phyloP scores from a whole-genome alignment of 2,113 vertebrate genomes.

The Rhea americana region DNA sequence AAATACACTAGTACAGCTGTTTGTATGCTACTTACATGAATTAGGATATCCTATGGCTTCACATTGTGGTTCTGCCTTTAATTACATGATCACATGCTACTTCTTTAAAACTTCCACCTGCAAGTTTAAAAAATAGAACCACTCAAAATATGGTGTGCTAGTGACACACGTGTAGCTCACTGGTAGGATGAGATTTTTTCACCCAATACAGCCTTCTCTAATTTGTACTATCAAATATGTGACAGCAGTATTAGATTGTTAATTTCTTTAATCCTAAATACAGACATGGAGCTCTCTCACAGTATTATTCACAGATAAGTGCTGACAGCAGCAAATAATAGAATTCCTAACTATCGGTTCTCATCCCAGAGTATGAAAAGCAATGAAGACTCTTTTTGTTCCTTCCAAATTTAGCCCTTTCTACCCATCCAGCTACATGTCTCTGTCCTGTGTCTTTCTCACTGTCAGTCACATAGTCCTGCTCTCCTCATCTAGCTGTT shows the following conservation, averaged over 20 bases:
- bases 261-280: neutral
- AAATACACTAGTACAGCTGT: fast-evolving
- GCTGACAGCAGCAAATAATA: neutral
- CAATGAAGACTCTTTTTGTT: neutral
- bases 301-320: neutral
- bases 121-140: neutral
- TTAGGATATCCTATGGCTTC: neutral
- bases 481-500: neutral
- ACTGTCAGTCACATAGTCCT: neutral
- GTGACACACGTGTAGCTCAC: neutral
- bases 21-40: neutral
- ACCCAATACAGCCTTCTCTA: neutral
- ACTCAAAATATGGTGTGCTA: neutral
- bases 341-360: neutral
- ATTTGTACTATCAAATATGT: neutral
- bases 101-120: neutral
- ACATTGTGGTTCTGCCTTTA: neutral
- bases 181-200: neutral
- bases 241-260: neutral
- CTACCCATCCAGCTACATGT: neutral
- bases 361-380: neutral
- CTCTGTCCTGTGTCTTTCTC: neutral
- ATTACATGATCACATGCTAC: neutral
- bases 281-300: neutral
- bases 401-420: neutral